Evolutionary conservation across 2,113 vertebrate species (phyloP).

Genomic region (Butorides virescens): DNA sequence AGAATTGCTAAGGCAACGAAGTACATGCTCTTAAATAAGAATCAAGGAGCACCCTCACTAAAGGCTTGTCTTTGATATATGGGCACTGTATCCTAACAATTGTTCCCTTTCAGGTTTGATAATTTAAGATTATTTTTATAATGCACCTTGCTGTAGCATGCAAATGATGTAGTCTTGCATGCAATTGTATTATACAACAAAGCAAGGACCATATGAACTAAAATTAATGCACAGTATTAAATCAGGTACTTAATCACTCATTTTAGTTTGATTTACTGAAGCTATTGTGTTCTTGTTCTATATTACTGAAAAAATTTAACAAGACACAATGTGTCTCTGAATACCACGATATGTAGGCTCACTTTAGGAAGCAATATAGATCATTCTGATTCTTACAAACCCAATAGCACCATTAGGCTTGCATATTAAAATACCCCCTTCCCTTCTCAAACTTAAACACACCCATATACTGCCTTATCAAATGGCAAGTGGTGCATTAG

Average conservation of each 20-base stretch:
- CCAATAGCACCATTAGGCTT: conserved; percentile 52
- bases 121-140: conserved; percentile 69
- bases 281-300: conserved; percentile 67
- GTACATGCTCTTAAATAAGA: conserved; percentile 5
- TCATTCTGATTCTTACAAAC: conserved; percentile 62
- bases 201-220: conserved; percentile 23
- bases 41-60: background rate
- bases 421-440: conserved; percentile 35
- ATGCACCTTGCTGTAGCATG: conserved; percentile 44
- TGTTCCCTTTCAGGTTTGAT: conserved; percentile 11
- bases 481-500: conserved; percentile 18
- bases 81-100: background rate
- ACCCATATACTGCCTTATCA: conserved; percentile 16
- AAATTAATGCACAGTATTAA: conserved; percentile 48
- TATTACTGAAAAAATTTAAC: conserved; percentile 63
- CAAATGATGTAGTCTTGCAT: conserved; percentile 21
- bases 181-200: conserved; percentile 1
- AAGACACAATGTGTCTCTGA: conserved; percentile 49
- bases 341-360: conserved; percentile 46
- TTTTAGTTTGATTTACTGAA: conserved; percentile 74
- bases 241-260: conserved; percentile 62
- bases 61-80: conserved; percentile 60
- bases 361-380: conserved; percentile 64
- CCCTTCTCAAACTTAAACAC: background rate
- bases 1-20: conserved; percentile 4